phyloP scores from a whole-genome alignment of 2,888 invertebrate genomes.

The Pheosia gnoma region DNA sequence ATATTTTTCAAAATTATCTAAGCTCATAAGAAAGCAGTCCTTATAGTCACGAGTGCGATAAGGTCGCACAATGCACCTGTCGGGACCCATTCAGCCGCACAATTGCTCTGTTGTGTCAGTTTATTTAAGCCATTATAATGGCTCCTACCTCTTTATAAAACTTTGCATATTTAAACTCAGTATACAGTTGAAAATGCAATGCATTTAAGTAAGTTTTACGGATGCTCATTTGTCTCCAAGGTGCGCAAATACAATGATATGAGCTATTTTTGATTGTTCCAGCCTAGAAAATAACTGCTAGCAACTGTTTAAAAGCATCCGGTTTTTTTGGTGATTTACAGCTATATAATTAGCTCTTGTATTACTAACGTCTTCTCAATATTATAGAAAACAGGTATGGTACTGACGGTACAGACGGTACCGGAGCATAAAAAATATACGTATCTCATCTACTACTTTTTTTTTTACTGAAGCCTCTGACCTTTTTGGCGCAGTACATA shows the following conservation, averaged over 20 bases:
- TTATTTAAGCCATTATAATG: constrained; percentile 44
- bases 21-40: constrained; percentile 33
- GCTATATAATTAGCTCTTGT: no score
- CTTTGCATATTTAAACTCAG: not conserved
- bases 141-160: constrained; percentile 5
- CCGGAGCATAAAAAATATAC: no score
- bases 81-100: constrained; percentile 56
- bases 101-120: constrained; percentile 52
- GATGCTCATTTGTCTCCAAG: not conserved
- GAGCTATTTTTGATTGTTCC: not conserved
- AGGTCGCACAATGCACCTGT: constrained; percentile 59
- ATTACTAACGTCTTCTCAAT: no score
- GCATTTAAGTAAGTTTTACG: not conserved
- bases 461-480: no score
- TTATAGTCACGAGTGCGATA: constrained; percentile 48
- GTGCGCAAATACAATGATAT: not conserved
- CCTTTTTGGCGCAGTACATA: not conserved
- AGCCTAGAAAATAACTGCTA: no score
- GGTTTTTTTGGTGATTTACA: no score
- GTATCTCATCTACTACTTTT: no score
- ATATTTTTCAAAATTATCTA: not conserved
- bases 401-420: no score
- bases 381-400: no score
- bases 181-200: not conserved
- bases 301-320: no score